These are phyloP conservation scores for Carabus problematicus DNA, from an alignment of 2,888 invertebrate genomes.

Conservation along the genomic window DNA sequence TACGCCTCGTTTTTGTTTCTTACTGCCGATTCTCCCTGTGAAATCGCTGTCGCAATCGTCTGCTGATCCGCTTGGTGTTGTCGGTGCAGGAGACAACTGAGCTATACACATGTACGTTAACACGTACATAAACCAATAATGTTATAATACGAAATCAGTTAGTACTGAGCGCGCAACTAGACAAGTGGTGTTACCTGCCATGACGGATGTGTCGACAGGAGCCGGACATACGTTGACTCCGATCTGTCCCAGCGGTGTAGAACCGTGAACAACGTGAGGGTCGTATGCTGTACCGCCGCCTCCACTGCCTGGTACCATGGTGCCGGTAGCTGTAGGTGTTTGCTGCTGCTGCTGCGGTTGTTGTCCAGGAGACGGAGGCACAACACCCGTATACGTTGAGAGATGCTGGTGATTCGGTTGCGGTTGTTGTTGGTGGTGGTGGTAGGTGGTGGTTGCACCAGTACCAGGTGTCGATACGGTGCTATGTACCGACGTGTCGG, in stretches of 20 bases:
- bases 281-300: slow-evolving; percentile 56
- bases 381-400: slow-evolving; percentile 45
- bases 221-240: slow-evolving; percentile 74
- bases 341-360: slow-evolving; percentile 50
- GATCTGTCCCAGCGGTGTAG: slow-evolving; percentile 77
- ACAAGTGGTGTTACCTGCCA: slow-evolving; percentile 56
- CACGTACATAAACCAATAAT: background rate
- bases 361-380: no score
- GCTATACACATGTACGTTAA: slow-evolving; percentile 61
- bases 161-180: background rate
- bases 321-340: slow-evolving; percentile 47
- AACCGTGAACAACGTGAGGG: slow-evolving; percentile 74
- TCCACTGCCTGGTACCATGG: slow-evolving; percentile 50
- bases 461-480: slow-evolving; percentile 8
- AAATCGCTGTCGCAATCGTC: slow-evolving; percentile 65
- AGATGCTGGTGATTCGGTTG: slow-evolving; percentile 52
- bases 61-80: slow-evolving; percentile 65
- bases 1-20: slow-evolving; percentile 85
- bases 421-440: slow-evolving; percentile 40
- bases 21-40: slow-evolving; percentile 57
- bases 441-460: slow-evolving; percentile 1
- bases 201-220: slow-evolving; percentile 59
- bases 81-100: slow-evolving; percentile 67
- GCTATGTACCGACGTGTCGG: background rate
- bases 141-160: background rate